Conservation (phyloP, 2,888 invertebrate species). For the Tholera decimalis region DNA sequence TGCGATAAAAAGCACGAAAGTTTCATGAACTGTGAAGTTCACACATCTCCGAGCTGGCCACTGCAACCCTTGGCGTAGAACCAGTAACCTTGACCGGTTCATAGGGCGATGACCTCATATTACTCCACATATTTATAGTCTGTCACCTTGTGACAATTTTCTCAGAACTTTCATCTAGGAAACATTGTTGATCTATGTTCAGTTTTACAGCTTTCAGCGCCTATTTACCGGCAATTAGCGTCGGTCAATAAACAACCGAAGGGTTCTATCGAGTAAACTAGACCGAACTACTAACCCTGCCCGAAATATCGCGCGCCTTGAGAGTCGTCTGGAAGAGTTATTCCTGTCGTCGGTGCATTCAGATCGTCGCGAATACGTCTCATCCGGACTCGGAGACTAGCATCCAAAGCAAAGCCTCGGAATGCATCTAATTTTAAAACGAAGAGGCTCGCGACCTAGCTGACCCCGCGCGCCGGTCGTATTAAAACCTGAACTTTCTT, state of each 20-base stretch:
- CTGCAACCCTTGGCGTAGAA: constrained; percentile 72
- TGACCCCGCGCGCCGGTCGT: constrained; percentile 89
- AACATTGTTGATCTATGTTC: constrained; percentile 70
- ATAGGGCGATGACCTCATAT: constrained; percentile 81
- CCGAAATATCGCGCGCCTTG: constrained; percentile 85
- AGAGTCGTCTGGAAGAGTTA: constrained; percentile 84
- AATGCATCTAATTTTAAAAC: constrained; percentile 91
- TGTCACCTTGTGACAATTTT: constrained; percentile 61
- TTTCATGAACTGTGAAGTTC: constrained; percentile 69
- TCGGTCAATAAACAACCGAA: constrained; percentile 72
- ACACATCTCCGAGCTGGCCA: constrained; percentile 65
- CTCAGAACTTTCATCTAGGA: constrained; percentile 64
- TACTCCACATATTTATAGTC: constrained; percentile 63
- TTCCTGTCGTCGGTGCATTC: constrained; percentile 81
- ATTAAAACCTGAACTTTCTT: constrained; percentile 91
- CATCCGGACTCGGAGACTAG: constrained; percentile 77
- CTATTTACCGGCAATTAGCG: constrained; percentile 72
- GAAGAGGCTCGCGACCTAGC: constrained; percentile 90
- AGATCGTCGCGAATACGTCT: constrained; percentile 82
- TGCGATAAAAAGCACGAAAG: constrained; percentile 69
- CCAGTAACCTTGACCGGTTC: constrained; percentile 83
- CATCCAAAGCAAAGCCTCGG: constrained; percentile 85
- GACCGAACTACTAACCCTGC: constrained; percentile 88
- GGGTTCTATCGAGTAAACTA: constrained; percentile 76
- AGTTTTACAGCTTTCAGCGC: constrained; percentile 69